Percentiles rank a stretch among this genome's conserved stretches.
These are phyloP conservation scores for Conistra vaccinii DNA, from an alignment of 2,888 invertebrate species.

Conservation along the genomic window DNA sequence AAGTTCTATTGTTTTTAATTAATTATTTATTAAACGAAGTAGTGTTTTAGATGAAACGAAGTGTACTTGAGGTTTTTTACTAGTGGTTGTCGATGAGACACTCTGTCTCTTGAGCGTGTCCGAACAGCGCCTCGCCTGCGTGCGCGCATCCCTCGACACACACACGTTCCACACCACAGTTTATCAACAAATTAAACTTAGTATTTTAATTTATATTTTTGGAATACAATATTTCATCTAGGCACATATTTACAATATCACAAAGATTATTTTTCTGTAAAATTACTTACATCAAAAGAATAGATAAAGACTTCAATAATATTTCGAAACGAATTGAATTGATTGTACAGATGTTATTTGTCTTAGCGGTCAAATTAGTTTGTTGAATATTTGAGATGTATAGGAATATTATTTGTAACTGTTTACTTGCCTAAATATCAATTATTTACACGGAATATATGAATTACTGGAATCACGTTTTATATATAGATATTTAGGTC, in stretches of 20 bases:
- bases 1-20: slow-evolving; percentile 78
- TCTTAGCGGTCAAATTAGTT: slow-evolving; percentile 69
- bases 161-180: slow-evolving; percentile 28
- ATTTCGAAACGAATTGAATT: slow-evolving; percentile 68
- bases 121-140: slow-evolving; percentile 1
- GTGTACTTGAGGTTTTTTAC: slow-evolving; percentile 79
- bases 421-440: slow-evolving; percentile 74
- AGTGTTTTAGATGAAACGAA: slow-evolving; percentile 76
- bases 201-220: slow-evolving; percentile 76
- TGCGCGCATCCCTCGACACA: slow-evolving; percentile 8
- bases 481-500: slow-evolving; percentile 58
- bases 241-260: slow-evolving; percentile 70
- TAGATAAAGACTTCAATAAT: slow-evolving; percentile 50
- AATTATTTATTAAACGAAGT: slow-evolving; percentile 73
- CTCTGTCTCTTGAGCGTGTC: slow-evolving; percentile 20
- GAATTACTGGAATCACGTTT: slow-evolving; percentile 65
- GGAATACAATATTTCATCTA: slow-evolving; percentile 70
- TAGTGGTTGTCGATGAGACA: slow-evolving; percentile 58
- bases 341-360: slow-evolving; percentile 69
- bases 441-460: slow-evolving; percentile 74
- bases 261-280: slow-evolving; percentile 72
- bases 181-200: slow-evolving; percentile 49
- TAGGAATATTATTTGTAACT: slow-evolving; percentile 69
- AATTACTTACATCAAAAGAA: slow-evolving; percentile 61
- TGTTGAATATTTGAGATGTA: slow-evolving; percentile 68